These are phyloP conservation scores for Idaea dimidiata DNA, from an alignment of 2,888 invertebrate species.

Conservation along the genomic window DNA sequence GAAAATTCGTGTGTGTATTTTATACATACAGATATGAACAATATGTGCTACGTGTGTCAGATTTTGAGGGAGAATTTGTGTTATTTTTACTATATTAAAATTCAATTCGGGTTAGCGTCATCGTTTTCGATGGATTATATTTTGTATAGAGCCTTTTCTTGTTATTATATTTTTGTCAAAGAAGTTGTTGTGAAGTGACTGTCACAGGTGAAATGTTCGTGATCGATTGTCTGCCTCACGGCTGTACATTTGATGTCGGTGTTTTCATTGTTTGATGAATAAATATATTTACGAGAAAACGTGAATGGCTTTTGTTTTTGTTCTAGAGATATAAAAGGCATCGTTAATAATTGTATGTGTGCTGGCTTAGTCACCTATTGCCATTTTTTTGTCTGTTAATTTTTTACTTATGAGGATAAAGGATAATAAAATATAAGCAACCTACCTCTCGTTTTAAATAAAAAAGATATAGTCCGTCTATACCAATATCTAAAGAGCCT, in stretches of 20 bases:
- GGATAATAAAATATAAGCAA: too few species aligned
- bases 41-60: conserved; percentile 14
- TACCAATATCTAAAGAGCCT: background rate
- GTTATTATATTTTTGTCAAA: conserved; percentile 1
- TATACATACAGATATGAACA: conserved; percentile 19
- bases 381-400: background rate
- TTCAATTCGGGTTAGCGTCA: conserved; percentile 16
- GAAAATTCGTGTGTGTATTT: conserved; percentile 30
- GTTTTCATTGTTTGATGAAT: background rate
- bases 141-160: background rate
- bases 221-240: conserved; percentile 1
- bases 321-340: background rate
- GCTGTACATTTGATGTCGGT: background rate
- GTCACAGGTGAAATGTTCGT: conserved; percentile 1
- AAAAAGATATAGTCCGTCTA: background rate
- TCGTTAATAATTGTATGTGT: background rate
- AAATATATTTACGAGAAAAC: background rate
- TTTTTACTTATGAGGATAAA: too few species aligned
- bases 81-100: conserved; percentile 23
- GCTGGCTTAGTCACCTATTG: background rate
- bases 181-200: background rate
- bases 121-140: conserved; percentile 1
- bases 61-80: conserved; percentile 18
- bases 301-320: conserved; percentile 1
- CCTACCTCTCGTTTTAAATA: too few species aligned